phyloP scores from a whole-genome alignment of 2,888 invertebrate species.

The Synanthedon myopaeformis region DNA sequence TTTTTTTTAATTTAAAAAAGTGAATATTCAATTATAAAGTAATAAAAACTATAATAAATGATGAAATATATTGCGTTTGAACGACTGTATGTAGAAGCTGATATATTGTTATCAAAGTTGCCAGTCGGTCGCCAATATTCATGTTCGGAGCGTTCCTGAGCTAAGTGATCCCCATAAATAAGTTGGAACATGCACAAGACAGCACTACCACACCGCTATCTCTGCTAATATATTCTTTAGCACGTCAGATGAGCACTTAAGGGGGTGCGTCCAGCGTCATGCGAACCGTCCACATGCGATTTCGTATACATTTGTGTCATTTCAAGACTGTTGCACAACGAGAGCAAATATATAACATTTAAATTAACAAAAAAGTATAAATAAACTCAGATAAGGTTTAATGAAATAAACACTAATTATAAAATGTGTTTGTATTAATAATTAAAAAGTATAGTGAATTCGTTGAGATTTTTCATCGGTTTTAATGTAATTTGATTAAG shows the following conservation, averaged over 20 bases:
- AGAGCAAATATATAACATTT: conserved; percentile 8
- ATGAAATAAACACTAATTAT: no score
- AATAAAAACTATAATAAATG: no score
- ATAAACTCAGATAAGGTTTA: not conserved
- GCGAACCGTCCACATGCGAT: conserved; percentile 28
- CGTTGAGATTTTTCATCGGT: no score
- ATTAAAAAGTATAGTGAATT: no score
- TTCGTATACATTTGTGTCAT: conserved; percentile 28
- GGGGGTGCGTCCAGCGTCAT: conserved; percentile 35
- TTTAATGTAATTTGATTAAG: no score
- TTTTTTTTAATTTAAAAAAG: no score
- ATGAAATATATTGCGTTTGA: no score
- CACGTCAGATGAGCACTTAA: conserved; percentile 37
- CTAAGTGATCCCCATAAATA: not conserved
- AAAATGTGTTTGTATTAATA: no score
- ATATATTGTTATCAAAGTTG: not conserved
- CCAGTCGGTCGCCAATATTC: not conserved
- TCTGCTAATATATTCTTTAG: conserved; percentile 43
- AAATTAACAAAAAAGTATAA: no score
- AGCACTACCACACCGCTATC: conserved; percentile 11
- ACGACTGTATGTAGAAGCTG: not conserved
- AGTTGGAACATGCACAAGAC: not conserved
- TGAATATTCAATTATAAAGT: no score
- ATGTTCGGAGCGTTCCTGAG: not conserved
- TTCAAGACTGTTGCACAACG: conserved; percentile 12